Evolutionary conservation across 2,888 invertebrate genomes (phyloP), one percentile per base, ranked within the genome.

Genomic region (Acrobasis repandana): DNA sequence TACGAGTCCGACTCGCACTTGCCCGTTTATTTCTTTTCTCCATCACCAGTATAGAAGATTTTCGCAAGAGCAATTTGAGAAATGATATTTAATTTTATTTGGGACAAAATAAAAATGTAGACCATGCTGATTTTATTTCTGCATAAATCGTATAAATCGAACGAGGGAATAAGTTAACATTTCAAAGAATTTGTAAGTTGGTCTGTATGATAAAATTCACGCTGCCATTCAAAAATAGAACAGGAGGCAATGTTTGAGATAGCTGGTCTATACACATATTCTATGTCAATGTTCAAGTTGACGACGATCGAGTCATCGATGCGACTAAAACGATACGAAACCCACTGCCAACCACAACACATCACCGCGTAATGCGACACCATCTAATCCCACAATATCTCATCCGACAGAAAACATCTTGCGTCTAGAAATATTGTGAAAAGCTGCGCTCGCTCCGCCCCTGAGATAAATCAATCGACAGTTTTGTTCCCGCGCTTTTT

Each of bases 401-500:
- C 85, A 83, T 79, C 72, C 79, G 88, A 90, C 85, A 86, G 79
- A 86, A 87, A 88, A 90, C 91, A 90, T 87, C 88, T 91, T 91
- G 89, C 78, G 68, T 77, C 81, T 77, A 82, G 84, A 84, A 85
- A 86, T 85, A 86, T 86, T 85, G 82, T 85, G 86, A 88, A 86
- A 86, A 88, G 81, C 80, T 82, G 82, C 77, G 73, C 69, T 66
- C 73, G 62, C 65, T 75, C 67, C 76, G 73, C 75, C 76, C 76
- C 76, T 71, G 69, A 63, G 67, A 82, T 90, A 87, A 89, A 90
- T 91, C 86, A 87, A 72, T 62, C 77, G 72, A 80, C 83, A 84
- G 86, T 88, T 80, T 87, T 88, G 85, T 80, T 85, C 83, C 77
- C 84, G 82, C 82, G 82, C 82, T 82, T 86, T 85, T 83, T 82